A percentile compares a stretch with the other conserved stretches of the same genome.
Evolutionary conservation across 2,888 invertebrate genomes (phyloP).

Genomic region (Amphipoea oculea): DNA sequence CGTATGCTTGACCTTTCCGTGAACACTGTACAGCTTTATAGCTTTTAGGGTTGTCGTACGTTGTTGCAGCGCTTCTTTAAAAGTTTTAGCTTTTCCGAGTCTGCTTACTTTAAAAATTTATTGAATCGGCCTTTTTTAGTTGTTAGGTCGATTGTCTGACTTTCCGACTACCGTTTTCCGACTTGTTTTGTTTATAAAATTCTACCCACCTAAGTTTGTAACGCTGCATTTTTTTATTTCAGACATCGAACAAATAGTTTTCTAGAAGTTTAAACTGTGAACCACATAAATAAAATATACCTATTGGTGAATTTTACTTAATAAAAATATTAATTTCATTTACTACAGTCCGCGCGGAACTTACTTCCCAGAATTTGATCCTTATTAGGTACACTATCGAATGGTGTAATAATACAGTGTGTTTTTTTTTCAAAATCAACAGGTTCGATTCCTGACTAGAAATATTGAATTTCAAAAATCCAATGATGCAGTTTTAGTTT

Average conservation of each 20-base stretch:
- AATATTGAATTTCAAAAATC: too few species aligned
- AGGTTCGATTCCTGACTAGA: too few species aligned
- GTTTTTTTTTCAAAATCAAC: too few species aligned
- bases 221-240: background rate
- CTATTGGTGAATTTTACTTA: background rate
- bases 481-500: too few species aligned
- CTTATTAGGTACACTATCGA: too few species aligned
- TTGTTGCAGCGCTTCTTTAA: background rate
- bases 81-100: background rate
- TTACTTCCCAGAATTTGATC: too few species aligned
- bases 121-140: background rate
- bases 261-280: background rate
- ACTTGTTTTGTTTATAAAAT: background rate
- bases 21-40: slow-evolving; percentile 21
- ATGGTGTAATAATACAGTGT: too few species aligned
- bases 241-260: background rate
- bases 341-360: too few species aligned
- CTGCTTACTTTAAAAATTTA: background rate
- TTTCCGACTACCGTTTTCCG: background rate
- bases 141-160: background rate
- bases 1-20: slow-evolving; percentile 52
- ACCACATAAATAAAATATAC: background rate
- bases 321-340: background rate
- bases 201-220: background rate
- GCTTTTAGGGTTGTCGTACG: slow-evolving; percentile 1